Conservation (phyloP, 2,113 vertebrate species). For the Esox niger region DNA sequence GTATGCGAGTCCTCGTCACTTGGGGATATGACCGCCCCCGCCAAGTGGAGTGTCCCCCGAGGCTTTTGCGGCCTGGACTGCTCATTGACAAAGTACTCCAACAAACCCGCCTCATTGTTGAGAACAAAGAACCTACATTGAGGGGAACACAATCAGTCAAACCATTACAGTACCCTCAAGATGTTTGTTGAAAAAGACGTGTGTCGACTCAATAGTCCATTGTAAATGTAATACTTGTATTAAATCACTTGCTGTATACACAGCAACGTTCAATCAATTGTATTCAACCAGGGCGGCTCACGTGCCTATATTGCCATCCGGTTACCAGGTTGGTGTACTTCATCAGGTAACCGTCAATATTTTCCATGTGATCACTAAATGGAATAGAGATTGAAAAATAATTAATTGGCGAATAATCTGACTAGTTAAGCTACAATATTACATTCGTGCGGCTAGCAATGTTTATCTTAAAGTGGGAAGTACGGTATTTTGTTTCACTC, state of each 20-base stretch:
- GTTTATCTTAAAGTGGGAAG: background rate
- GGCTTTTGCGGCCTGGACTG: constrained; percentile 91
- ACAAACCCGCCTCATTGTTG: constrained; percentile 91
- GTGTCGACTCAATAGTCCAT: too few species aligned
- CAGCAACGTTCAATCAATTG: background rate
- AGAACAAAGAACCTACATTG: constrained; percentile 90
- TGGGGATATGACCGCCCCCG: constrained; percentile 95
- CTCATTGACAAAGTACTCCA: constrained; percentile 98
- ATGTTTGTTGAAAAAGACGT: too few species aligned
- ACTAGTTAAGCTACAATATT: background rate
- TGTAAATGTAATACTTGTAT: background rate
- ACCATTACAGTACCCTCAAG: background rate
- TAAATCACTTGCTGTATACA: background rate
- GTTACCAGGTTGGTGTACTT: constrained; percentile 99
- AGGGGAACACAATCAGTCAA: background rate
- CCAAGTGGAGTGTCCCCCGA: constrained; percentile 90
- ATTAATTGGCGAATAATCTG: background rate
- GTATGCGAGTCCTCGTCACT: constrained; percentile 98
- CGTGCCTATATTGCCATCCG: constrained; percentile 97
- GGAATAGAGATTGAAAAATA: constrained; percentile 1
- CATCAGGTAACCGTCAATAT: constrained; percentile 93
- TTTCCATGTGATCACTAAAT: constrained; percentile 95
- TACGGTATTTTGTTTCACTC: too few species aligned
- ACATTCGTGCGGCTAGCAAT: background rate
- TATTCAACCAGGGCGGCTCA: constrained; percentile 1